Conservation (phyloP, 1,140 invertebrate genomes). For the Aradophagus sp. region DNA sequence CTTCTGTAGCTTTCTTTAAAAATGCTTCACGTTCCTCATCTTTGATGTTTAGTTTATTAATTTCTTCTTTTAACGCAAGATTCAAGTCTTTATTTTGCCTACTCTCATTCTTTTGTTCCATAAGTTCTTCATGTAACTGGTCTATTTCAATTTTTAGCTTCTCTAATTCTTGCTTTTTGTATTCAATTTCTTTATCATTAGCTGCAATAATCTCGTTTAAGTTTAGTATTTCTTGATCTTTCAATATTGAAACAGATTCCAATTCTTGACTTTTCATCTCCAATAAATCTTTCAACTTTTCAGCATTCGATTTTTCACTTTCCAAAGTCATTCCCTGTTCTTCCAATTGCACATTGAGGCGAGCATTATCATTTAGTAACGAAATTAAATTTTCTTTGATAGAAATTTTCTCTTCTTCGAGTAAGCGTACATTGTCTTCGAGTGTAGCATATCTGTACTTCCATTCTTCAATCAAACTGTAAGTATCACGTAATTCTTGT, state of each 20-base stretch:
- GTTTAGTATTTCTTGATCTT: slow-evolving; percentile 55
- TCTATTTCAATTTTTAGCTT: slow-evolving; percentile 60
- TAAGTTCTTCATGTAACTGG: slow-evolving; percentile 60
- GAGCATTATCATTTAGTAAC: slow-evolving; percentile 46
- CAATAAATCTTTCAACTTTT: slow-evolving; percentile 59
- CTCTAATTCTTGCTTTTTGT: slow-evolving; percentile 59
- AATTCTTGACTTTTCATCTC: slow-evolving; percentile 51
- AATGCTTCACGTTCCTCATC: slow-evolving; percentile 42
- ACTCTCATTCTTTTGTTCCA: slow-evolving; percentile 39
- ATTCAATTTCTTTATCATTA: slow-evolving; percentile 77
- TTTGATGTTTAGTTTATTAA: slow-evolving; percentile 42
- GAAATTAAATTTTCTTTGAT: slow-evolving; percentile 57
- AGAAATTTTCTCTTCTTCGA: slow-evolving; percentile 56
- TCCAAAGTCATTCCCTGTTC: slow-evolving; percentile 46
- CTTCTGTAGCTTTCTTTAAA: slow-evolving; percentile 61
- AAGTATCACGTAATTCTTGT: slow-evolving; percentile 62
- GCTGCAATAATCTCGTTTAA: slow-evolving; percentile 56
- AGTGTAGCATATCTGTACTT: slow-evolving; percentile 66
- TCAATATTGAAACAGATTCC: not conserved
- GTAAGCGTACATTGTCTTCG: slow-evolving; percentile 60
- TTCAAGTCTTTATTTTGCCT: slow-evolving; percentile 49
- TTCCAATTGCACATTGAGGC: slow-evolving; percentile 44
- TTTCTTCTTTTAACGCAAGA: slow-evolving; percentile 52
- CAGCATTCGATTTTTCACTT: slow-evolving; percentile 69
- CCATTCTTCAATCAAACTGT: slow-evolving; percentile 66